Evolutionary conservation across 2,113 vertebrate genomes (phyloP), one percentile per base, ranked within the genome.

Genomic region (Chaetura pelagica): DNA sequence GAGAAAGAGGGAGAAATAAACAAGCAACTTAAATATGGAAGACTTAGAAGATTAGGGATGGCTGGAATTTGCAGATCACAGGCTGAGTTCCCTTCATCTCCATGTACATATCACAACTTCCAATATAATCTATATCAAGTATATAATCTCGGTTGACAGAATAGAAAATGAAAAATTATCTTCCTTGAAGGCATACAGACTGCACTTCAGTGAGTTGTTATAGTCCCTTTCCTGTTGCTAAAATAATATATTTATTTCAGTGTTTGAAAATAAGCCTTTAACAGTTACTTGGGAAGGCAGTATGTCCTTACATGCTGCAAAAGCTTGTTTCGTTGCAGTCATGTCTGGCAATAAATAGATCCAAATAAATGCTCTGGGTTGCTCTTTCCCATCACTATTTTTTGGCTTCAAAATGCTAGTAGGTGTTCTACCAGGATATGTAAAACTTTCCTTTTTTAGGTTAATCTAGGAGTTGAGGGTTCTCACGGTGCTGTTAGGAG

Each of bases 1-100:
- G 92, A 98, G 34, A 93, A 95, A 95, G 32, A 95, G 83, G 94
- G 78, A 94, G 52, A 94, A 79, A 32, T 10, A 97, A 92, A 90
- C 46, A 88, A 88, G 23, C 42, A 62, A 92, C 74, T 95, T 95
- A 91, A 91, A 95, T 46, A 66, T 29, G 49, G 75, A 69, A 26
- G 8, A 46, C 20, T 35, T 38, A 26, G 55, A 91, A 73, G 12
- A n/a, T 46, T 34, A 66, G 51, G 17, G 6, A 27, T 21, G 15
- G 21, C 4, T 72, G 62, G 35, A 73, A 63, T 51, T 78, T 83
- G 68, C 61, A 77, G 52, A 51, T 86, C 68, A 66, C 23, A 15
- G 35, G 12, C 26, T 57, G 59, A 63, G 75, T 90, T 91, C 87
- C 66, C 80, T 91, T 61, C 35, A 87, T 38, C 54, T 49, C 44